Evolutionary conservation across 1,140 invertebrate genomes (phyloP).

Genomic region (Dryas iulia): DNA sequence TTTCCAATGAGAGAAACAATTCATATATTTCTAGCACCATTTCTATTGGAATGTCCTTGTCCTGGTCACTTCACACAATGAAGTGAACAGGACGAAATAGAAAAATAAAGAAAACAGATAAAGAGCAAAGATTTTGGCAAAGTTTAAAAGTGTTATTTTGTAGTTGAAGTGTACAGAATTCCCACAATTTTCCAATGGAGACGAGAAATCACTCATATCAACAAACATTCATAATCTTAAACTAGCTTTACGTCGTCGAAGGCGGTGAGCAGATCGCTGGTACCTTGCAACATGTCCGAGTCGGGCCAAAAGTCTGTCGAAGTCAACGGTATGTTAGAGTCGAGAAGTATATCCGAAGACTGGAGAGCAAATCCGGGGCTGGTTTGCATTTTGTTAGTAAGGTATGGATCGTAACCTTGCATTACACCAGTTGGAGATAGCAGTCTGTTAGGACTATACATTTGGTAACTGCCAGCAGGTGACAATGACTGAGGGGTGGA

Average conservation of each 20-base stretch:
- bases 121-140: not conserved
- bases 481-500: conserved; percentile 65
- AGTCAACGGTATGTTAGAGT: conserved; percentile 47
- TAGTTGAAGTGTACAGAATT: conserved; percentile 24
- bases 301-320: conserved; percentile 65
- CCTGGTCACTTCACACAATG: too few species aligned
- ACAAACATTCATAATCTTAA: conserved; percentile 31
- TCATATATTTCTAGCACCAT: conserved; percentile 39
- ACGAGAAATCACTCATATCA: conserved; percentile 55
- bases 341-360: conserved; percentile 50
- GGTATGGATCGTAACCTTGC: conserved; percentile 62
- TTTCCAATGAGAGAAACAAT: conserved; percentile 47
- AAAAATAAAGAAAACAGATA: not conserved
- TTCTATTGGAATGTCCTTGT: conserved; percentile 52
- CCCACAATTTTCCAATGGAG: conserved; percentile 36
- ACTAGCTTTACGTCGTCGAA: conserved; percentile 67
- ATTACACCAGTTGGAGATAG: conserved; percentile 53
- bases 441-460: conserved; percentile 57
- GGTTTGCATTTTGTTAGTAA: conserved; percentile 62
- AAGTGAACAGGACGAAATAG: conserved; percentile 16
- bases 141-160: not conserved
- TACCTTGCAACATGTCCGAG: conserved; percentile 58
- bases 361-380: conserved; percentile 58
- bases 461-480: conserved; percentile 58
- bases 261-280: conserved; percentile 61